Conservation (phyloP, 2,113 vertebrate genomes). For the Muntiacus reevesi region DNA sequence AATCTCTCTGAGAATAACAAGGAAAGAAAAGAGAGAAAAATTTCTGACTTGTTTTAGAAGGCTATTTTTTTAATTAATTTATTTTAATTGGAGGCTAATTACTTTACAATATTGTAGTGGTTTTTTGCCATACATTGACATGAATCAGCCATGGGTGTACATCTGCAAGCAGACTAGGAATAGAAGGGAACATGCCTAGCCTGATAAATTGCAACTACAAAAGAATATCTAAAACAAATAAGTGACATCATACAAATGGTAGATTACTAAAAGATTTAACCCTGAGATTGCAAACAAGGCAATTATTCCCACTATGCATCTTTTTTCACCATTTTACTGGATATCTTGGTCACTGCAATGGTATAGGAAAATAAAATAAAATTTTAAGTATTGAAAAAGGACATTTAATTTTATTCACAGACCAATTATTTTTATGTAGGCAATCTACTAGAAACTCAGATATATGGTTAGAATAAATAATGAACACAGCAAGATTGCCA, state of each 20-base stretch:
- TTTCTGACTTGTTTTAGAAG: background rate
- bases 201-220: background rate
- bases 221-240: background rate
- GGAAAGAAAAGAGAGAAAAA: background rate
- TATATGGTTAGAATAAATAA: background rate
- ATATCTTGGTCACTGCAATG: background rate
- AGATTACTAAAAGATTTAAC: background rate
- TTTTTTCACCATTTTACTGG: background rate
- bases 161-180: background rate
- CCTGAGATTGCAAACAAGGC: background rate
- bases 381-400: background rate
- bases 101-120: background rate
- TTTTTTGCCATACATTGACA: background rate
- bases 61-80: background rate
- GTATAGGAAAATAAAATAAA: background rate
- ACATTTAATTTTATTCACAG: background rate
- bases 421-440: background rate
- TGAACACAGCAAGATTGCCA: background rate
- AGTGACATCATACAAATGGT: background rate
- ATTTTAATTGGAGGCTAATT: background rate
- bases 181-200: background rate
- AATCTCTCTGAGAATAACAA: background rate
- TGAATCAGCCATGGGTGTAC: background rate
- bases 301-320: background rate
- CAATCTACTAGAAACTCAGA: background rate